Conservation (phyloP, 2,113 vertebrate genomes). For the Myotis lucifugus region DNA sequence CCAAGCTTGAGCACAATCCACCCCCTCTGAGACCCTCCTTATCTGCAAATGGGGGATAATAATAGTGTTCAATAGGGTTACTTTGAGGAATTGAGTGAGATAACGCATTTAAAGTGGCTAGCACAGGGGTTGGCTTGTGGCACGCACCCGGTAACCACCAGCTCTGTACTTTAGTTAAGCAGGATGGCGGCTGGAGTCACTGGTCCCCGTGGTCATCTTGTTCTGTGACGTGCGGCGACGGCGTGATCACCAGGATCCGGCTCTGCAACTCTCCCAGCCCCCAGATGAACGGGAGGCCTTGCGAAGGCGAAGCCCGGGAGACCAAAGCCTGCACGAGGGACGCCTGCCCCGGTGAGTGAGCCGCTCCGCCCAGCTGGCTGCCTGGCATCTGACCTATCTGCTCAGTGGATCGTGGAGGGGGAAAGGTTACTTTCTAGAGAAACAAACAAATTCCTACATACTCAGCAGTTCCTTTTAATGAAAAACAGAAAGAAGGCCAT, state of each 20-base stretch:
- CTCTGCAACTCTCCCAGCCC: constrained; percentile 99
- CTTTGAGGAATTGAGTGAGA: constrained; percentile 25
- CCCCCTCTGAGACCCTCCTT: background rate
- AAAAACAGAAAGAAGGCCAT: constrained; percentile 25
- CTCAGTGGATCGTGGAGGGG: background rate
- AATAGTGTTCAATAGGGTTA: background rate
- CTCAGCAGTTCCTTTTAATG: constrained; percentile 55
- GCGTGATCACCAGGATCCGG: constrained; percentile 96
- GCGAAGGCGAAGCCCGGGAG: constrained; percentile 94
- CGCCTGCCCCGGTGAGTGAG: constrained; percentile 93
- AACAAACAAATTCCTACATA: constrained; percentile 37
- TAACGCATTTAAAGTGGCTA: background rate
- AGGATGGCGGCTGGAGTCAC: constrained; percentile 98
- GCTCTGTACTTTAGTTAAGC: constrained; percentile 90
- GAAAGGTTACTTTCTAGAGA: constrained; percentile 1
- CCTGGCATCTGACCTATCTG: background rate
- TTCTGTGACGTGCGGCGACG: constrained; percentile 95
- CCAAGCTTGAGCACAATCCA: background rate
- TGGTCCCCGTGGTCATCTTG: constrained; percentile 99
- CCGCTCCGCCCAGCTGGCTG: background rate
- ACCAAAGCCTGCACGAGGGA: constrained; percentile 92
- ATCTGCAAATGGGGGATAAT: background rate
- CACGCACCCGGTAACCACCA: background rate
- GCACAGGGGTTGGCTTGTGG: background rate
- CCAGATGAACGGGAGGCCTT: constrained; percentile 95